Base-by-base conservation (phyloP, 2,888 invertebrate genomes). In the Arge pagana region DNA sequence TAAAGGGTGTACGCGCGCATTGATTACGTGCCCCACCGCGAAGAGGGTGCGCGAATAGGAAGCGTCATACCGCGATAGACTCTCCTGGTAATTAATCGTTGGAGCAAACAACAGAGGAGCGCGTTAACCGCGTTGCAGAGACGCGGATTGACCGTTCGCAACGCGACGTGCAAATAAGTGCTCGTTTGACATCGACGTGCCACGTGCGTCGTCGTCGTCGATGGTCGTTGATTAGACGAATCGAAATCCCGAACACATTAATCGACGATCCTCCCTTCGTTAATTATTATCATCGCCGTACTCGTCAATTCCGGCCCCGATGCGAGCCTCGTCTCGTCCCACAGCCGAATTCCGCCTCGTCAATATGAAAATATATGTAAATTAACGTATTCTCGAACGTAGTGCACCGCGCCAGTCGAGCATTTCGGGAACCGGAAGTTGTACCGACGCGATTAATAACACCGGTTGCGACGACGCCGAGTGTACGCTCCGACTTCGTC, bases 41-140 rank as follows among this genome's bases (percentile, higher is more conserved):
- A 4, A n/a, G 8, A 42, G 23, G 30, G 15, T 13, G 11, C 7
- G 16, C 5, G 18, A 31, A 5, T n/a, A 5, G 3, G 11, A 31
- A 13, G 11, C 33, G 11, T 13, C 19, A 36, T 36, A 36, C 19
- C 8, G 19, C 33, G 8, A 23, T 21, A 21, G 15, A 31, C 33
- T 33, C 33, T 11, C 11, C 21, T 45, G 15, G 45, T 45, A 33
- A 45, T 45, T 31, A 45, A 45, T 45, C 45, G 35, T 45, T 31
- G 23, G 35, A 21, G 30, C 45, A 45, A 45, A 45, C 45, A 45
- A 33, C 45, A 11, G 13, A 13, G 15, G 10, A 15, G 31, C 33
- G 31, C 33, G 45, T 42, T 30, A 42, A 30, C 42, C 33, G 23
- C 10, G n/a, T n/a, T n/a, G n/a, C n/a, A n/a, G n/a, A n/a, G n/a